Percentiles rank a stretch among this genome's conserved stretches.
Conservation (phyloP, 1,140 invertebrate genomes). For the Anastrepha ludens region DNA sequence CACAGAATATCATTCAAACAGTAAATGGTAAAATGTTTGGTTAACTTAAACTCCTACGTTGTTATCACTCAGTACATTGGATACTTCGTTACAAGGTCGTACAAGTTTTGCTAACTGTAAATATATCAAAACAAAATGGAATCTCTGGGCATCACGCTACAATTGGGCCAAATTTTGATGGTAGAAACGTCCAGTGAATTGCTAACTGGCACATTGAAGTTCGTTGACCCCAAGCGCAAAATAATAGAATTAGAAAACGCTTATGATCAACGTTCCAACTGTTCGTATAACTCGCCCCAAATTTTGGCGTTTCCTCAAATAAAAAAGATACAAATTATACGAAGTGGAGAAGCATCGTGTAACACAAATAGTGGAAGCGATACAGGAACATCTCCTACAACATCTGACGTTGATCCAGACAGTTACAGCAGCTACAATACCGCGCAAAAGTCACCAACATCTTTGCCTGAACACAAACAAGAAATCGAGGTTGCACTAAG, state of each 20-base stretch:
- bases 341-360: neutral
- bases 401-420: neutral
- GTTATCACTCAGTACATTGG: too few relatives aligned
- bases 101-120: neutral
- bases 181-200: conserved; percentile 54
- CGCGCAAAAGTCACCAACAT: neutral
- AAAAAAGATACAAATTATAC: conserved; percentile 53
- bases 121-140: conserved; percentile 2
- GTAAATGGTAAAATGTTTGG: too few relatives aligned
- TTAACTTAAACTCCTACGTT: too few relatives aligned
- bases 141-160: neutral
- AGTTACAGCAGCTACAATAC: neutral
- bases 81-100: too few relatives aligned
- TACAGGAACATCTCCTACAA: neutral
- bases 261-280: conserved; percentile 53
- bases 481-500: conserved; percentile 35
- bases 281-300: conserved; percentile 52
- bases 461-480: conserved; percentile 25
- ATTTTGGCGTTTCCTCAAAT: conserved; percentile 54
- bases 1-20: too few relatives aligned
- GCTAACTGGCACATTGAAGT: conserved; percentile 52
- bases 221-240: conserved; percentile 32
- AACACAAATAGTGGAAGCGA: neutral
- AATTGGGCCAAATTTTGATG: conserved; percentile 55
- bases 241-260: conserved; percentile 56